Evolutionary conservation across 2,888 invertebrate species (phyloP).

Genomic region (Platynereis dumerilii): DNA sequence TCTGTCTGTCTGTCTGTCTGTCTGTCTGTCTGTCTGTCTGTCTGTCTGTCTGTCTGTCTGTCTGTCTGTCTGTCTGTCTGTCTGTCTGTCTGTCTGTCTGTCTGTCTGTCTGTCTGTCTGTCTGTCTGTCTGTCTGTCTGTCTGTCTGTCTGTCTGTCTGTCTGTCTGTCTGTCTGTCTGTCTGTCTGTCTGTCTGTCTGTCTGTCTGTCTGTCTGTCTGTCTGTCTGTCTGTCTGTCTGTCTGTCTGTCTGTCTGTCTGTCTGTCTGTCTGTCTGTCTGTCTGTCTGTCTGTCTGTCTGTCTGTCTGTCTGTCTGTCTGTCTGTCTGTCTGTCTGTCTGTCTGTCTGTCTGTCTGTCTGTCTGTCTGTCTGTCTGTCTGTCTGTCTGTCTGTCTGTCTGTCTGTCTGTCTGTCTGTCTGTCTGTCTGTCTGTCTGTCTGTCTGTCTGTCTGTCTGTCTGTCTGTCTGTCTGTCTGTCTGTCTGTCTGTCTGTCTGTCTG

Average conservation of each 20-base stretch:
- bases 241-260: conserved; percentile 33
- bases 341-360: conserved; percentile 28
- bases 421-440: conserved; percentile 34
- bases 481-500: conserved; percentile 28
- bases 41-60: conserved; percentile 31
- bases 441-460: conserved; percentile 22
- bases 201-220: conserved; percentile 31
- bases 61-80: conserved; percentile 31
- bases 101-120: conserved; percentile 34
- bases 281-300: conserved; percentile 35
- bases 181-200: conserved; percentile 31
- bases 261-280: conserved; percentile 20
- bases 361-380: conserved; percentile 27
- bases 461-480: conserved; percentile 34
- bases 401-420: conserved; percentile 25
- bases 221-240: conserved; percentile 28
- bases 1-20: conserved; percentile 34
- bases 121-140: conserved; percentile 24
- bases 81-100: conserved; percentile 23
- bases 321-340: conserved; percentile 34
- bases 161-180: conserved; percentile 25
- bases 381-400: conserved; percentile 33
- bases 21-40: conserved; percentile 28
- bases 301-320: conserved; percentile 25
- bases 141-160: conserved; percentile 35